A percentile compares a stretch with the other conserved stretches of the same genome.
Evolutionary conservation across 2,113 vertebrate genomes (phyloP).

Genomic region (Mobula hypostoma): DNA sequence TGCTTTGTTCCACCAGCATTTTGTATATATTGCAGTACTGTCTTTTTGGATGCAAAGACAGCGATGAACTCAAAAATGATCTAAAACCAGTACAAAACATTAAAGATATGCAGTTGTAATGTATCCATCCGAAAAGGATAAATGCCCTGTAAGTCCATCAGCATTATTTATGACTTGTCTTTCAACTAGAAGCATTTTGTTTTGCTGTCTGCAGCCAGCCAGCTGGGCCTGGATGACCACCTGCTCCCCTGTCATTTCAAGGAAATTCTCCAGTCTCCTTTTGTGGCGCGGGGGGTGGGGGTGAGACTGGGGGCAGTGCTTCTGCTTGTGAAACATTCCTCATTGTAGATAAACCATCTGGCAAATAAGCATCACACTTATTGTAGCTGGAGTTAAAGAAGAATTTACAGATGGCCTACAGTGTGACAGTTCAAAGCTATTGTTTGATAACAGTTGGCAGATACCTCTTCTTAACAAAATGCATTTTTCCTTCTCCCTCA

Average conservation of each 20-base stretch:
- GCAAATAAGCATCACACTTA: background rate
- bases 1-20: too few relatives aligned
- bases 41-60: background rate
- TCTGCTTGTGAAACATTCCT: background rate
- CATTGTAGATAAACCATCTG: background rate
- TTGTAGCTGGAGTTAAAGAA: too few relatives aligned
- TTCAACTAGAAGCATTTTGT: constrained; percentile 15
- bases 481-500: background rate
- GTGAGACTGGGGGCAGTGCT: background rate
- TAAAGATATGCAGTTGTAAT: background rate
- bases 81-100: background rate
- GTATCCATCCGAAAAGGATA: background rate
- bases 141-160: background rate
- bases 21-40: background rate
- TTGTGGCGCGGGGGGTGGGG: background rate
- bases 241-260: constrained; percentile 1
- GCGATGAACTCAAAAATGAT: background rate
- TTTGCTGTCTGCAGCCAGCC: background rate
- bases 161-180: constrained; percentile 1
- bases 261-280: background rate
- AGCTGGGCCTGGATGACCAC: constrained; percentile 21
- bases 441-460: background rate
- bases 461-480: background rate
- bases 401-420: background rate
- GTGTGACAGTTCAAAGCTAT: background rate